These are phyloP conservation scores for Patella depressa DNA, from an alignment of 2,888 invertebrate species.

Conservation along the genomic window DNA sequence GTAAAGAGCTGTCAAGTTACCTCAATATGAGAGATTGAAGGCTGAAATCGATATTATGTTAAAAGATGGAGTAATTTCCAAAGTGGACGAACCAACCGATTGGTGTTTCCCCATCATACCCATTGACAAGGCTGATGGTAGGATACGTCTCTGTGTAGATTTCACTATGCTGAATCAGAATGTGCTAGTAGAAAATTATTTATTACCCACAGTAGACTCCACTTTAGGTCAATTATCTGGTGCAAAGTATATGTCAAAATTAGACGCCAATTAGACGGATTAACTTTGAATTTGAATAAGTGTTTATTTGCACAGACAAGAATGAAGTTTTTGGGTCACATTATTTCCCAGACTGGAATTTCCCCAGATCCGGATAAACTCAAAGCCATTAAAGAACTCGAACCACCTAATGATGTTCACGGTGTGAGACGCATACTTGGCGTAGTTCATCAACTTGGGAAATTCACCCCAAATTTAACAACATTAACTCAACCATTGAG, in stretches of 20 bases:
- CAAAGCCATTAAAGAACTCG: neutral
- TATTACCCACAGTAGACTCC: conserved; percentile 26
- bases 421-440: neutral
- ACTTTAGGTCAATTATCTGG: conserved; percentile 23
- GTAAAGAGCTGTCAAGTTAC: too few species aligned
- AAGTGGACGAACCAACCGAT: too few species aligned
- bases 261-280: conserved; percentile 29
- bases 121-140: too few species aligned
- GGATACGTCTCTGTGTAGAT: neutral
- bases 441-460: neutral
- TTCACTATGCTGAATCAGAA: conserved; percentile 20
- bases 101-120: too few species aligned
- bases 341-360: conserved; percentile 28
- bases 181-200: conserved; percentile 24
- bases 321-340: conserved; percentile 36
- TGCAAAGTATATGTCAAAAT: conserved; percentile 26
- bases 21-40: too few species aligned
- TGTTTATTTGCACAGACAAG: conserved; percentile 29
- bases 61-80: too few species aligned
- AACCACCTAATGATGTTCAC: neutral
- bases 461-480: conserved; percentile 1
- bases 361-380: conserved; percentile 21
- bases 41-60: too few species aligned
- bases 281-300: conserved; percentile 34
- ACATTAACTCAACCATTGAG: neutral